Evolutionary conservation across 2,888 invertebrate species (phyloP).

Genomic region (Epinotia demarniana): DNA sequence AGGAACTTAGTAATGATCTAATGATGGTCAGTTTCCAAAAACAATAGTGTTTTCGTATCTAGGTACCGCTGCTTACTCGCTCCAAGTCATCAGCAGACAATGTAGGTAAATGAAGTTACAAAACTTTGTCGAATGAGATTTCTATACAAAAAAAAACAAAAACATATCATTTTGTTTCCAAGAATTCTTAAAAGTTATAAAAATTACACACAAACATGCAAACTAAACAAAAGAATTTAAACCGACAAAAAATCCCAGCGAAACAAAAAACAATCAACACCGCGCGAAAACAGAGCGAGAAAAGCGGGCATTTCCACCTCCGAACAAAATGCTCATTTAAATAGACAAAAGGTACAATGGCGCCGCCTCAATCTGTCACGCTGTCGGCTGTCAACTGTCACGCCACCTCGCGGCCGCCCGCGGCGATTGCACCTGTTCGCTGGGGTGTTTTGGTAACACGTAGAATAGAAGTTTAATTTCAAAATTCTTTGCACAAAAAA

Average conservation of each 20-base stretch:
- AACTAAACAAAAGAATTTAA: neutral
- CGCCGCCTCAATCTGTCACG: conserved; percentile 76
- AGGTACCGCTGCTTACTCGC: too few relatives aligned
- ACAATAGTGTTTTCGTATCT: too few relatives aligned
- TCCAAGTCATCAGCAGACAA: too few relatives aligned
- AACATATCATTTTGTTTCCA: neutral
- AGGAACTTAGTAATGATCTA: too few relatives aligned
- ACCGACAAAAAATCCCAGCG: neutral
- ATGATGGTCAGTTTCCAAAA: too few relatives aligned
- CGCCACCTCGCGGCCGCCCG: conserved; percentile 62
- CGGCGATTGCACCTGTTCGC: conserved; percentile 59
- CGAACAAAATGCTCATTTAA: conserved; percentile 46
- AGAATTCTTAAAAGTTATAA: neutral
- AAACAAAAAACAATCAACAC: conserved; percentile 28
- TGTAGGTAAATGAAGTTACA: too few relatives aligned
- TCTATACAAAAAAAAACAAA: too few relatives aligned
- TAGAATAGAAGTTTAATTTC: conserved; percentile 24
- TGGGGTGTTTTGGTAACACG: conserved; percentile 7
- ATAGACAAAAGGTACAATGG: conserved; percentile 47
- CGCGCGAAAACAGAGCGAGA: conserved; percentile 22
- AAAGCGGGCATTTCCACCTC: conserved; percentile 26
- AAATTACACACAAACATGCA: neutral
- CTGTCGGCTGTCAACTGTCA: conserved; percentile 72
- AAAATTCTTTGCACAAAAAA: conserved; percentile 9
- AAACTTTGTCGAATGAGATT: too few relatives aligned